A percentile compares a stretch with the other conserved stretches of the same genome.
Conservation (phyloP, 2,113 vertebrate species). For the Rhabdomys dilectus region DNA sequence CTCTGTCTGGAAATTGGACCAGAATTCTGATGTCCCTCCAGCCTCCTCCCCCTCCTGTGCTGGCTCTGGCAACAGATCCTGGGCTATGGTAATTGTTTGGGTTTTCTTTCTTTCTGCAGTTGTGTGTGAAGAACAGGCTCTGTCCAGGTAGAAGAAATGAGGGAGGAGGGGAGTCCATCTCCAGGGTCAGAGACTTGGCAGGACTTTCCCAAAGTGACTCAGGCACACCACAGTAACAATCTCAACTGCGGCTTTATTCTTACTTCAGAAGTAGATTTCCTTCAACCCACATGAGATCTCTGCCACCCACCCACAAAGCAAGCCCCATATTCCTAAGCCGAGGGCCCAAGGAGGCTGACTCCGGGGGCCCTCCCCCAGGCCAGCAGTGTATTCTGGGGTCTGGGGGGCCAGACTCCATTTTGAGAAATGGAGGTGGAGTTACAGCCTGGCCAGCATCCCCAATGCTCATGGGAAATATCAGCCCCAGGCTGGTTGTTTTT, state of each 20-base stretch:
- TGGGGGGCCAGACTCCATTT: neutral
- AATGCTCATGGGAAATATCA: neutral
- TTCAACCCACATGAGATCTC: conserved; percentile 68
- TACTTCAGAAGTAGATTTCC: conserved; percentile 75
- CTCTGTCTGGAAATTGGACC: neutral
- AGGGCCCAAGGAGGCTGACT: conserved; percentile 43
- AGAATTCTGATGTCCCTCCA: neutral
- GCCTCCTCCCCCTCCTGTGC: neutral
- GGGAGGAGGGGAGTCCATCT: neutral
- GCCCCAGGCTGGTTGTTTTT: conserved; percentile 63
- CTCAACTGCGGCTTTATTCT: conserved; percentile 78
- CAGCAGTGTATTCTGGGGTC: neutral
- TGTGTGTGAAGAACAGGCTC: conserved; percentile 51
- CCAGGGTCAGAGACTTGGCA: conserved; percentile 61
- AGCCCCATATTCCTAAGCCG: conserved; percentile 53
- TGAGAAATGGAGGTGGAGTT: neutral
- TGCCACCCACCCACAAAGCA: conserved; percentile 56
- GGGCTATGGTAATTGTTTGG: conserved; percentile 50
- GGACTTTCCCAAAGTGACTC: conserved; percentile 73
- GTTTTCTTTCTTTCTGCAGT: conserved; percentile 31
- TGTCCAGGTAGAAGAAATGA: conserved; percentile 59
- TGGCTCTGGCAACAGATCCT: conserved; percentile 46
- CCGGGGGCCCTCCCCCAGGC: neutral
- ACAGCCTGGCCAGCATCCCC: neutral
- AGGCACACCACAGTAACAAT: conserved; percentile 73